Conservation (phyloP, 2,888 invertebrate species). For the Antheraea yamamai region DNA sequence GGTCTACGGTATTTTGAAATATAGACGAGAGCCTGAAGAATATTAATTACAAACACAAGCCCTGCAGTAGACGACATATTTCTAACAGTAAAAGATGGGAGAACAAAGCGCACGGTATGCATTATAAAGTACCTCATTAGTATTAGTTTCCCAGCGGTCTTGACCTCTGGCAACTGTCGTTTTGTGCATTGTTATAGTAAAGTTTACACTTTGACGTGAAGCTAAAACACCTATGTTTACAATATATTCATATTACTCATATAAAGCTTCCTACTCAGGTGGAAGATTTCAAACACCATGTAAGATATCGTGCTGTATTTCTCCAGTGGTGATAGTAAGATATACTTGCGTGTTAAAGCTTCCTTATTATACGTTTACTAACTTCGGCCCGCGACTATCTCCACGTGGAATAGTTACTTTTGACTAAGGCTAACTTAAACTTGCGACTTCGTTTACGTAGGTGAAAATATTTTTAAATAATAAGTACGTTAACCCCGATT, state of each 20-base stretch:
- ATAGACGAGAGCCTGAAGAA: background rate
- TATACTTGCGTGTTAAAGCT: no score
- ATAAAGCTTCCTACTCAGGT: background rate
- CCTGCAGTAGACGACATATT: background rate
- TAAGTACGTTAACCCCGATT: no score
- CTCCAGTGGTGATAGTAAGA: background rate
- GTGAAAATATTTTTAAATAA: no score
- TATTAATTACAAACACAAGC: slow-evolving; percentile 4
- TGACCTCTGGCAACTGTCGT: slow-evolving; percentile 34
- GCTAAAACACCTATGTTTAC: background rate
- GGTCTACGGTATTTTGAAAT: background rate
- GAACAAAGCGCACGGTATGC: slow-evolving; percentile 5
- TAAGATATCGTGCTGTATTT: background rate
- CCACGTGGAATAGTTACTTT: no score
- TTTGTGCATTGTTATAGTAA: slow-evolving; percentile 30
- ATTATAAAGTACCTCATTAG: slow-evolving; percentile 40
- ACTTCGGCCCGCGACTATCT: no score
- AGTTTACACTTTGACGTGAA: slow-evolving; percentile 1
- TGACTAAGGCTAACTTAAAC: no score
- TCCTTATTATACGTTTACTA: no score
- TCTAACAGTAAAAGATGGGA: slow-evolving; percentile 8
- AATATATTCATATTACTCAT: background rate
- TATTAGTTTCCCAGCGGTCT: slow-evolving; percentile 32
- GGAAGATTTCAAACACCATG: background rate
- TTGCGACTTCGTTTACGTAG: no score